Base-by-base conservation (phyloP, 2,888 invertebrate species). In the Metacarcinus magister region DNA sequence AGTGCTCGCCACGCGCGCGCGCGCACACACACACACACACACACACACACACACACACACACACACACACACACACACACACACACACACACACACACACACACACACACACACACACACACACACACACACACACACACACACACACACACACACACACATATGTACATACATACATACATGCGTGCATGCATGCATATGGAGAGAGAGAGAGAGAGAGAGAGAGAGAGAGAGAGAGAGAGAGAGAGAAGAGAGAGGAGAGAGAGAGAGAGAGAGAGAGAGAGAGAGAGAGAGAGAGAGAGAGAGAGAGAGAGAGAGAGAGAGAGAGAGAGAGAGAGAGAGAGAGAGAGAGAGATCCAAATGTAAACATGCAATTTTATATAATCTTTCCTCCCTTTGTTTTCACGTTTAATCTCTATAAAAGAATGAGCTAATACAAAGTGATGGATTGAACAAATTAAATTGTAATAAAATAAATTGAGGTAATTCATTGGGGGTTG, bases 301-400 rank as follows among this genome's bases (percentile, higher is more conserved):
- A 92, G 92, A 48, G 92, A 46, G 92, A 92, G 44, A 92, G 46
- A 48, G 48, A 48, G 92, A 92, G 92, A 48, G 48, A 92, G 92
- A 48, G 48, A 48, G 92, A 92, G 92, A 48, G 48, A 93, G 93
- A 93, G 93, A 44, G 94, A 44, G 94, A 94, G 43, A 94, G 75
- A 94, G 94, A 94, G 94, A 94, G 82, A 94, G 44, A 44, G 94
- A 94, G 94, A 82, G 82, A 75, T 75, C 44, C 60, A 75, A 60
- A 93, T 93, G 39, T 60, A 60, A 93, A 75, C 93, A 67, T 46
- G 46, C 91, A 91, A 46, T 91, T 23, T 91, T 91, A 46, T 91
- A n/a, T 46, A 91, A 43, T 44, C 44, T 91, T 89, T 91, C 91
- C 43, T 43, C 10, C 82, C 82, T 82, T 82, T 82, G 82, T 82